Base-by-base conservation (phyloP, 2,888 invertebrate genomes). In the Digitonthophagus gazella region DNA sequence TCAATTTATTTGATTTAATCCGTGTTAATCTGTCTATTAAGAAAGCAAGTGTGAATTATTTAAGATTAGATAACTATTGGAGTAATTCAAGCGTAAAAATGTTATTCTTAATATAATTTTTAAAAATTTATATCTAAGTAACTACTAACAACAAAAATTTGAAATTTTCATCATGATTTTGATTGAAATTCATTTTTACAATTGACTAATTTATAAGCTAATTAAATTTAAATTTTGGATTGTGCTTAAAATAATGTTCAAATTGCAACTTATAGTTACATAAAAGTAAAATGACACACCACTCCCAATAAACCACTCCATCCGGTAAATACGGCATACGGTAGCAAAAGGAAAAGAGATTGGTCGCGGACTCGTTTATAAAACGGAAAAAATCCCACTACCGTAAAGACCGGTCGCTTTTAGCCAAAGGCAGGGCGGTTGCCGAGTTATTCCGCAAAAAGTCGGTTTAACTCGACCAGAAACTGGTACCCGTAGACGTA, bases 401-500 rank as follows among this genome's bases (percentile, higher is more conserved):
- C 28, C 28, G 28, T 44, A 44, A 44, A 44, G 28, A 44, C 28
- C 28, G 11, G 28, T 44, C 28, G 28, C 28, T 8, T 44, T 44
- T 44, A 11, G 19, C 61, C 5, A n/a, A 20, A 18, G 8, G 58
- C 58, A 11, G 61, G 61, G 61, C 20, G 18, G 61, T 19, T 19
- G n/a, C n/a, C n/a, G 66, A 69, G 61, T 65, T 44, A 15, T 61
- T 66, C 57, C 65, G 65, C 61, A 56, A 65, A 64, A 64, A 63
- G 57, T 64, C 67, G 64, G 15, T 57, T 58, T 58, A 55, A 22
- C 65, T 19, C 68, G 68, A 65, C 65, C 65, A 66, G 68, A 68
- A 68, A 68, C 68, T 11, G 58, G 65, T 68, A 64, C 20, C 64
- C 56, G 64, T 63, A 28, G 58, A 28, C 66, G 58, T 65, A 61